Conservation (phyloP, 2,113 vertebrate species). For the Mixornis gularis region DNA sequence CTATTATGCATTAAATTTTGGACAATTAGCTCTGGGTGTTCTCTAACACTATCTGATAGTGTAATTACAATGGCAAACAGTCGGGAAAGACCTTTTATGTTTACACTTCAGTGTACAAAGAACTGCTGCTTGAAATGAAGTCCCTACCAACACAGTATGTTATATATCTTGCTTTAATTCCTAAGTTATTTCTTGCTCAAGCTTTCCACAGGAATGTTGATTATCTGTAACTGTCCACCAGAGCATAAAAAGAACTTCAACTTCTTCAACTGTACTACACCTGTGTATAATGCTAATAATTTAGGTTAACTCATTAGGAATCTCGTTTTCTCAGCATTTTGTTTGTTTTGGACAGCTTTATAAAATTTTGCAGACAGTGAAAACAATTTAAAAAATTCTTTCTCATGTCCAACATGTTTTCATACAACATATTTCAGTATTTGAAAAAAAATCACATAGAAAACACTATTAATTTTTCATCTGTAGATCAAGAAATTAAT, state of each 20-base stretch:
- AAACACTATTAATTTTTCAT: neutral
- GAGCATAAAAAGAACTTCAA: neutral
- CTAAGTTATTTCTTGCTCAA: neutral
- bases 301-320: neutral
- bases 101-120: neutral
- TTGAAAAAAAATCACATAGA: neutral
- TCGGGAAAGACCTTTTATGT: neutral
- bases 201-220: neutral
- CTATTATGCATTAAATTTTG: conserved; percentile 10
- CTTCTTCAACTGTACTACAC: neutral
- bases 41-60: neutral
- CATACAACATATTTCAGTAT: neutral
- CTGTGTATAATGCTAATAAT: neutral
- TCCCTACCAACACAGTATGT: neutral
- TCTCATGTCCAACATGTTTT: neutral
- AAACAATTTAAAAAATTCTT: neutral
- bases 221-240: neutral
- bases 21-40: neutral
- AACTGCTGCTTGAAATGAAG: neutral
- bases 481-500: neutral
- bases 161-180: neutral
- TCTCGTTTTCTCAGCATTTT: neutral
- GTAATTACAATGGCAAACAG: neutral
- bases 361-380: neutral
- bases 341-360: neutral